Percentiles rank a stretch among this genome's conserved stretches.
These are phyloP conservation scores for Macheiramphus alcinus DNA, from an alignment of 2,113 vertebrate species.

Conservation along the genomic window DNA sequence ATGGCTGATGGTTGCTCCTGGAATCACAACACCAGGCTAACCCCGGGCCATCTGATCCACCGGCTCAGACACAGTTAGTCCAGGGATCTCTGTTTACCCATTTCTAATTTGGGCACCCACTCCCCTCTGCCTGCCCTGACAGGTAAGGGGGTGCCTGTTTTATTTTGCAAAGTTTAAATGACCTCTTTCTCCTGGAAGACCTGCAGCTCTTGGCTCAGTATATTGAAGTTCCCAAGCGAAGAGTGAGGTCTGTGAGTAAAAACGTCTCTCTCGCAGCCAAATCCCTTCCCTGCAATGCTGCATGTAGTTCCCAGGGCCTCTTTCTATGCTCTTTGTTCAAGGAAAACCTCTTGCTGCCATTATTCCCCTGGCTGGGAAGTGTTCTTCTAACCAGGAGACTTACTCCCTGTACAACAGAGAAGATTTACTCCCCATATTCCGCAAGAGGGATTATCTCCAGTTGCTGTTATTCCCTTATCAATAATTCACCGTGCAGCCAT, in stretches of 20 bases:
- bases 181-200: background rate
- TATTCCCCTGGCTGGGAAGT: background rate
- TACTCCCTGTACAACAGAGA: background rate
- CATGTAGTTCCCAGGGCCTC: background rate
- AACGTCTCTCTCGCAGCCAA: background rate
- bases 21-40: background rate
- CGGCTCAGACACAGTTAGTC: no score
- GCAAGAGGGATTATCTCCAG: background rate
- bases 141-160: background rate
- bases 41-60: background rate
- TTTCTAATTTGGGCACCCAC: background rate
- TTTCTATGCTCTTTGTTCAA: rapidly evolving
- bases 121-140: background rate
- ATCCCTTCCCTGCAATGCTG: background rate
- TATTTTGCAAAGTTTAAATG: background rate
- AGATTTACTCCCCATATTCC: background rate
- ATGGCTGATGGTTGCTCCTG: background rate
- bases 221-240: background rate
- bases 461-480: conserved; percentile 10
- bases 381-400: background rate
- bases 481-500: conserved; percentile 26
- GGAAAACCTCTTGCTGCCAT: background rate
- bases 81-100: background rate
- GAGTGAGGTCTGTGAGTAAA: background rate
- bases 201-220: background rate